Evolutionary conservation across 1,140 invertebrate species (phyloP).

Genomic region (Drosophila chauvacae): DNA sequence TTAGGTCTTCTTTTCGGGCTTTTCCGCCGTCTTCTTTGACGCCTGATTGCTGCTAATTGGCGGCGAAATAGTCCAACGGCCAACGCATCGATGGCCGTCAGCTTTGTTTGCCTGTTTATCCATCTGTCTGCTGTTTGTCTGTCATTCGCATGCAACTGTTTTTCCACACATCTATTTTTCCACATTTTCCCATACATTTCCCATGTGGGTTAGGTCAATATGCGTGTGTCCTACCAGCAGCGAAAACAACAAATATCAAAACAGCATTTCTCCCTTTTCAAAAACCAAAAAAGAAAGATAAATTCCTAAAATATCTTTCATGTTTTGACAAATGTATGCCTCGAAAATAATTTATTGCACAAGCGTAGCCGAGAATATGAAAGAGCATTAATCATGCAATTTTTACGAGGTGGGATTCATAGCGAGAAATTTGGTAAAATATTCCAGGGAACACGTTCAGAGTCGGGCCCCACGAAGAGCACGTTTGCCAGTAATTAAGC

Average conservation of each 20-base stretch:
- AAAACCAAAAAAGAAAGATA: constrained; percentile 1
- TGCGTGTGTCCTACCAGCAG: constrained; percentile 19
- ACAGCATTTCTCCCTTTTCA: constrained; percentile 30
- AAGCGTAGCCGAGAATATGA: constrained; percentile 38
- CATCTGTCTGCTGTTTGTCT: constrained; percentile 27
- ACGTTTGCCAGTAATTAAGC: constrained; percentile 64
- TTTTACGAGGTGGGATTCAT: constrained; percentile 33
- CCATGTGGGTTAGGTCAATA: constrained; percentile 77
- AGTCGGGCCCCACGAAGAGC: constrained; percentile 2
- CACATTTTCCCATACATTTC: constrained; percentile 28
- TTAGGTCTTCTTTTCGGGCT: constrained; percentile 38
- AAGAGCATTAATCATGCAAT: constrained; percentile 67
- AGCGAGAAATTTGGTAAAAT: constrained; percentile 7
- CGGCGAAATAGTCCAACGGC: constrained; percentile 62
- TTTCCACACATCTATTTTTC: constrained; percentile 30
- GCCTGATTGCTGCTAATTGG: constrained; percentile 81
- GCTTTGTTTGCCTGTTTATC: constrained; percentile 62
- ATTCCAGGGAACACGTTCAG: constrained; percentile 31
- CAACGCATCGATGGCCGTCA: constrained; percentile 45
- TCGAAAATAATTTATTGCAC: constrained; percentile 61
- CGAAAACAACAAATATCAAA: constrained; percentile 30
- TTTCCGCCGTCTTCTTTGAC: constrained; percentile 58
- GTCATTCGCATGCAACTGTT: constrained; percentile 78
- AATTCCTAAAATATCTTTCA: constrained; percentile 47
- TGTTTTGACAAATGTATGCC: constrained; percentile 51